Evolutionary conservation across 2,888 invertebrate species (phyloP).

Genomic region (Pogonocherus hispidulus): DNA sequence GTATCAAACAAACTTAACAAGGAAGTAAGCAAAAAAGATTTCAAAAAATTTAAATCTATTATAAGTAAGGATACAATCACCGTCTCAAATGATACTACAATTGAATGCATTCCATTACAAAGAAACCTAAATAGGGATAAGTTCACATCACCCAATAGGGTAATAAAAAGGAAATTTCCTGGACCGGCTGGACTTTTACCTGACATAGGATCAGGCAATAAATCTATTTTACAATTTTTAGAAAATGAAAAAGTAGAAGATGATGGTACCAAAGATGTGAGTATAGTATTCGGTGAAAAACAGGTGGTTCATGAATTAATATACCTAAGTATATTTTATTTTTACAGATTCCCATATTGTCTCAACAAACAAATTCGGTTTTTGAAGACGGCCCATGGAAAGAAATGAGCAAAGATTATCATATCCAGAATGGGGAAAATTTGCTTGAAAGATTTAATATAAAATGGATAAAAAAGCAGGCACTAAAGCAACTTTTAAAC

Average conservation of each 20-base stretch:
- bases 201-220: slow-evolving; percentile 36
- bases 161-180: slow-evolving; percentile 55
- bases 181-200: slow-evolving; percentile 58
- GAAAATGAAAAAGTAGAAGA: slow-evolving; percentile 12
- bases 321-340: too few species aligned
- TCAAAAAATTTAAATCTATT: slow-evolving; percentile 31
- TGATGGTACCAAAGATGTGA: slow-evolving; percentile 23
- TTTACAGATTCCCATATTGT: slow-evolving; percentile 49
- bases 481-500: slow-evolving; percentile 52
- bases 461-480: slow-evolving; percentile 60
- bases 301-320: too few species aligned
- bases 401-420: slow-evolving; percentile 55
- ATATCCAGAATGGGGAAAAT: slow-evolving; percentile 25
- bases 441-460: slow-evolving; percentile 59
- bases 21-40: neutral
- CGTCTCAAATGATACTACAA: neutral
- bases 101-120: neutral
- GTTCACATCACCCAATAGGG: slow-evolving; percentile 37
- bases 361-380: slow-evolving; percentile 53
- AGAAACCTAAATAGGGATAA: slow-evolving; percentile 17
- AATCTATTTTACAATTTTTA: slow-evolving; percentile 36
- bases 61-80: neutral
- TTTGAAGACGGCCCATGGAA: slow-evolving; percentile 58
- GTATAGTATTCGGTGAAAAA: too few species aligned
- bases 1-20: slow-evolving; percentile 25